Evolutionary conservation across 2,797 vertebrate genomes (phyloP), one percentile per base, ranked within the genome.

Genomic region (Pelobates cultripes): DNA sequence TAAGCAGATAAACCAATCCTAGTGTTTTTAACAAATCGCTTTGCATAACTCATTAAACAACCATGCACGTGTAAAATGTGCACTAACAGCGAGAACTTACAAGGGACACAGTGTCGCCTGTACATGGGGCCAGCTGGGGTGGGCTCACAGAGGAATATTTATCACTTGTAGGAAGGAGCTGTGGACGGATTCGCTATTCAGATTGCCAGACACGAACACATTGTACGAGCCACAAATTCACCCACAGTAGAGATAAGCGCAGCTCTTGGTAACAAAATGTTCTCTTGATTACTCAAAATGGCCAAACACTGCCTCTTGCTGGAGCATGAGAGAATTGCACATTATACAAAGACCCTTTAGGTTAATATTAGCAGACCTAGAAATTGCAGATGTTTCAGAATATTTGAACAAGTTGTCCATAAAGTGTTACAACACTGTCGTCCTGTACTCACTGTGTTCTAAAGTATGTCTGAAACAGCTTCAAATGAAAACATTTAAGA

Each of bases 221-320:
- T 60, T 78, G 77, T 70, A 41, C 44, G 7, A 68, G 53, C 55
- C 45, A 61, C 44, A 64, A 70, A 71, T 68, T 61, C 63, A 74
- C 51, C 41, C 13, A 12, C 61, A 53, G 43, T 43, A 43, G 14
- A 64, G 45, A 42, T 14, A 55, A 17, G 28, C 70, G 15, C 47
- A 55, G 70, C 17, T 73, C 70, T 73, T 73, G n/a, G 45, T 43
- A 60, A 66, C n/a, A 47, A 55, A 66, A 40, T 40, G 15, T 41
- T 61, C n/a, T 12, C n/a, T 12, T 44, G 13, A 68, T 57, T 8
- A 66, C 28, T 15, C 41, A 51, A 70, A 42, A 47, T 53, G 75
- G 70, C 28, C 14, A 13, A 3, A 17, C 67, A 44, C 64, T 70
- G 81, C 81, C 81, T 28, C 76, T 75, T 55, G 57, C 70, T 83